A percentile compares a stretch with the other conserved stretches of the same genome.
Conservation (phyloP, 2,113 vertebrate species). For the Lates calcarifer region DNA sequence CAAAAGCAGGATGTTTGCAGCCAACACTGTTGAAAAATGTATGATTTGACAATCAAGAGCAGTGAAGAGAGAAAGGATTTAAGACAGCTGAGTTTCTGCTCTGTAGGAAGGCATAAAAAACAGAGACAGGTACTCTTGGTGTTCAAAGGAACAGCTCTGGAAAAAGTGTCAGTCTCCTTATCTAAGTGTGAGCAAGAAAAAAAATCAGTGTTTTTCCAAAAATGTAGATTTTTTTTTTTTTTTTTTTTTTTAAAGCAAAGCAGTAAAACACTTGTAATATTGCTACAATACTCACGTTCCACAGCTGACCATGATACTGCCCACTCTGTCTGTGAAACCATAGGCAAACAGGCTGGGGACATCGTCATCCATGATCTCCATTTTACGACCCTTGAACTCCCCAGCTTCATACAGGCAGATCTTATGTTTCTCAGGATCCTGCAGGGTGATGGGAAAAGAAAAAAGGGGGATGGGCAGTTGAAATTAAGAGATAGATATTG, state of each 20-base stretch:
- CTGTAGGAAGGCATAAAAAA: neutral
- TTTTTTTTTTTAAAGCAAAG: no score
- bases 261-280: no score
- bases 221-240: neutral
- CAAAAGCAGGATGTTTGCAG: constrained; percentile 17
- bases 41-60: neutral
- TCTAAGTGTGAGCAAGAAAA: neutral
- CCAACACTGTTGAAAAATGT: neutral
- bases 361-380: constrained; percentile 88
- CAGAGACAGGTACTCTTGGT: neutral
- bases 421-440: constrained; percentile 88
- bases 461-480: neutral
- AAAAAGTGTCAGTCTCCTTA: neutral
- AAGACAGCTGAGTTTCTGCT: neutral
- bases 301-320: constrained; percentile 84
- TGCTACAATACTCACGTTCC: constrained; percentile 81
- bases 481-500: no score
- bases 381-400: constrained; percentile 87
- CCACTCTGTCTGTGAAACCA: constrained; percentile 86
- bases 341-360: constrained; percentile 84
- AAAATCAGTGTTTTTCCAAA: neutral
- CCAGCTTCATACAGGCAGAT: constrained; percentile 86
- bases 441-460: neutral
- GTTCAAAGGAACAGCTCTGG: neutral
- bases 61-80: neutral